Conservation (phyloP, 2,113 vertebrate genomes). For the Crotalus viridis region DNA sequence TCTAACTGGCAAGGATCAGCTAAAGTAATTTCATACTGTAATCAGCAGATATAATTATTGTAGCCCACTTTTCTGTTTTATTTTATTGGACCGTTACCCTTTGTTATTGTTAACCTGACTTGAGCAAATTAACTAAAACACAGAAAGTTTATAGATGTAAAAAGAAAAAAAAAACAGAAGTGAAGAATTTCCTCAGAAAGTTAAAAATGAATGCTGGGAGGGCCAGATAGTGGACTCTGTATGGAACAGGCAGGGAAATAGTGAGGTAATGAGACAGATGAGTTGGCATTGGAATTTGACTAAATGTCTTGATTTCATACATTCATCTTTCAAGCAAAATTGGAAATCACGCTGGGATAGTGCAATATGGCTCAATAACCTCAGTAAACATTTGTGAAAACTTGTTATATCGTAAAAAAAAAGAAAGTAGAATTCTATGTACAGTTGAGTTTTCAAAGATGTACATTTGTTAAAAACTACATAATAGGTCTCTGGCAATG, state of each 20-base stretch:
- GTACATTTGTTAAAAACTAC: background rate
- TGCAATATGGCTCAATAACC: background rate
- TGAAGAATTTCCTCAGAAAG: background rate
- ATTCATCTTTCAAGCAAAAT: background rate
- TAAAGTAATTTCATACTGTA: background rate
- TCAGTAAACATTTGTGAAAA: background rate
- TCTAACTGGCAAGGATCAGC: background rate
- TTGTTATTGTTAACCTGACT: background rate
- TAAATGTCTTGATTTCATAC: background rate
- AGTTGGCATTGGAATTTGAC: background rate
- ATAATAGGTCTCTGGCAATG: background rate
- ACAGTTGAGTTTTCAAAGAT: background rate
- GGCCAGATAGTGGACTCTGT: background rate
- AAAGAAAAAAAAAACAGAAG: background rate
- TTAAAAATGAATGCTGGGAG: background rate
- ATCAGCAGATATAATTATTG: background rate
- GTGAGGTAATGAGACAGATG: background rate
- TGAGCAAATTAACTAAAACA: background rate
- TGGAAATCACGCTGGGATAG: background rate
- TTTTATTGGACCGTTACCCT: background rate
- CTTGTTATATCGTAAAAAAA: background rate
- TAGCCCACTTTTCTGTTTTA: background rate
- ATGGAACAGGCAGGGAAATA: background rate
- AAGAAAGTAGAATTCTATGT: background rate
- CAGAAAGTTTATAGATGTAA: background rate